phyloP scores from a whole-genome alignment of 1,140 invertebrate genomes.

The Trialeurodes vaporariorum region DNA sequence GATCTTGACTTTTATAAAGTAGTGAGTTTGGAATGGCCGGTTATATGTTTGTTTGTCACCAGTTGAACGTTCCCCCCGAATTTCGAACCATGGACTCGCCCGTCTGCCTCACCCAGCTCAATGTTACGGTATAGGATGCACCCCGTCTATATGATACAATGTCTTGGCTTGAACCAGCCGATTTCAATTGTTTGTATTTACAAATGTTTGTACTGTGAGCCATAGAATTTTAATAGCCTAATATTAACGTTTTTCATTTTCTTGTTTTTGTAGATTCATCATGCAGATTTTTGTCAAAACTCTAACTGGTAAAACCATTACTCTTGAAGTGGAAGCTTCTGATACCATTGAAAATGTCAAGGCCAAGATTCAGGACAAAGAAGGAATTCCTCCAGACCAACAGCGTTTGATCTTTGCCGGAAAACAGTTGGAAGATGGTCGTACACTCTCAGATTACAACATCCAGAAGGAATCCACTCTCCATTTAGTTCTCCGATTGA shows the following conservation, averaged over 20 bases:
- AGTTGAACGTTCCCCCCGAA: too few relatives aligned
- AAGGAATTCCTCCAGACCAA: slow-evolving; percentile 52
- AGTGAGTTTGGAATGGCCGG: too few relatives aligned
- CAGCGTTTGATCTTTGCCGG: slow-evolving; percentile 46
- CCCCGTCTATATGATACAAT: background rate
- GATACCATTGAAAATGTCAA: slow-evolving; percentile 69
- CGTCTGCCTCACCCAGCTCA: too few relatives aligned
- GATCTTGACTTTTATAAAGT: too few relatives aligned
- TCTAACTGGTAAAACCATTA: slow-evolving; percentile 76
- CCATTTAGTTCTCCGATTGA: slow-evolving; percentile 55
- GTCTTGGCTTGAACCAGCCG: background rate
- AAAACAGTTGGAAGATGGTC: slow-evolving; percentile 16
- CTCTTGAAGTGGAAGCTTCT: slow-evolving; percentile 62
- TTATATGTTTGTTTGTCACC: too few relatives aligned
- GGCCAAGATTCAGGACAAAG: slow-evolving; percentile 64
- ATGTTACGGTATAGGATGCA: too few relatives aligned
- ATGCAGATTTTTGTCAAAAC: slow-evolving; percentile 83
- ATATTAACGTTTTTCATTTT: background rate
- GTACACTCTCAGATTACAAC: slow-evolving; percentile 54
- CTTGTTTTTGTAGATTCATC: slow-evolving; percentile 12
- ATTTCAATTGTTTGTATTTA: background rate
- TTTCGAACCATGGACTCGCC: too few relatives aligned
- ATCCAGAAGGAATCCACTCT: slow-evolving; percentile 71
- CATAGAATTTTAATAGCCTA: background rate
- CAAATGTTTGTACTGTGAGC: background rate